phyloP scores from a whole-genome alignment of 2,113 vertebrate species.

The Neoarius graeffei region DNA sequence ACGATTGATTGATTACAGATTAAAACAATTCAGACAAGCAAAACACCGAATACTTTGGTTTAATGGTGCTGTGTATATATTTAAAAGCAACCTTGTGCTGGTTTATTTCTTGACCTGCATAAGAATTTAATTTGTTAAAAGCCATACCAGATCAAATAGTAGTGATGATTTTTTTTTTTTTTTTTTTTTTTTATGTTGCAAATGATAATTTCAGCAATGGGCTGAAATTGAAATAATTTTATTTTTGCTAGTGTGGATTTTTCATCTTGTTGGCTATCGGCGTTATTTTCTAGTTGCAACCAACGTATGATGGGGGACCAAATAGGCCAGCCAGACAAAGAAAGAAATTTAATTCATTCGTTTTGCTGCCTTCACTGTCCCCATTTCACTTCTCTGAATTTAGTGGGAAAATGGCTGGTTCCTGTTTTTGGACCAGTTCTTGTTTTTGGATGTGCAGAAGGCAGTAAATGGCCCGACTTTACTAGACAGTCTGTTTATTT shows the following conservation, averaged over 20 bases:
- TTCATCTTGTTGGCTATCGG: not conserved
- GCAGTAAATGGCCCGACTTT: not conserved
- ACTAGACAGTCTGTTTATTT: constrained; percentile 15
- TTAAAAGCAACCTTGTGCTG: not conserved
- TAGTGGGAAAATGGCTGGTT: not conserved
- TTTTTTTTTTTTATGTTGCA: not conserved
- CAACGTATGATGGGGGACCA: not conserved
- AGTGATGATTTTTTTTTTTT: too few species aligned
- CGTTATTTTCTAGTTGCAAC: not conserved
- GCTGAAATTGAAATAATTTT: not conserved
- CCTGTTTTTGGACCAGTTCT: not conserved
- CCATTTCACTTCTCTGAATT: not conserved
- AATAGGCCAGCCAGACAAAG: not conserved
- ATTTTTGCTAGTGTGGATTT: not conserved
- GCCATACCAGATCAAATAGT: not conserved
- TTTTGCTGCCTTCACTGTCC: not conserved
- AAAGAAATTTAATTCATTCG: not conserved
- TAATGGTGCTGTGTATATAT: not conserved
- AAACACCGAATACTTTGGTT: not conserved
- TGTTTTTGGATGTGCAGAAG: not conserved
- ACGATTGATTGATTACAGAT: not conserved
- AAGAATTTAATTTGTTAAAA: not conserved
- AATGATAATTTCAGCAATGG: not conserved
- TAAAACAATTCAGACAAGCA: not conserved
- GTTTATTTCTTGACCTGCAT: not conserved